Conservation (phyloP, 1,140 invertebrate genomes). For the Drosophila teissieri region DNA sequence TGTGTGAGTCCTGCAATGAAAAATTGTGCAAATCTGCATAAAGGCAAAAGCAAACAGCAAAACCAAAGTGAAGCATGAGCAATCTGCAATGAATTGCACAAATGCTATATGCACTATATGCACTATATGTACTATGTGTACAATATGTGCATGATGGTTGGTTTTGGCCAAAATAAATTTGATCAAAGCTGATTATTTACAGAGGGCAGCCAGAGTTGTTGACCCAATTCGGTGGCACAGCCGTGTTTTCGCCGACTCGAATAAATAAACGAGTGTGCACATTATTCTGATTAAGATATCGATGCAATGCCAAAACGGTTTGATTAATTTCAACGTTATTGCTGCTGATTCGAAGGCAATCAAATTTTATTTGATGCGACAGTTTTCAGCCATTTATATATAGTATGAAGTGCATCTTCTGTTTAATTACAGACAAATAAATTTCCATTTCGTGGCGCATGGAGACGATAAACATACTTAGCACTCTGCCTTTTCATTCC, state of each 20-base stretch:
- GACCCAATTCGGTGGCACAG: slow-evolving; percentile 35
- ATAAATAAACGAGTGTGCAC: slow-evolving; percentile 33
- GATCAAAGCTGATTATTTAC: slow-evolving; percentile 72
- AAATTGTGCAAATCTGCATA: slow-evolving; percentile 58
- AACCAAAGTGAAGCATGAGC: slow-evolving; percentile 31
- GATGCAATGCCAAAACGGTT: slow-evolving; percentile 7
- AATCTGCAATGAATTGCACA: slow-evolving; percentile 28
- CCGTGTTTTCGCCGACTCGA: slow-evolving; percentile 23
- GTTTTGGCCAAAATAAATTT: slow-evolving; percentile 55
- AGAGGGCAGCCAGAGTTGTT: slow-evolving; percentile 26
- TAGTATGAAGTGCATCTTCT: slow-evolving; percentile 14
- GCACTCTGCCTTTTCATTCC: slow-evolving; percentile 34
- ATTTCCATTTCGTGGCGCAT: slow-evolving; percentile 50
- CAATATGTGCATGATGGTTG: slow-evolving; percentile 8
- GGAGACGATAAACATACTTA: slow-evolving; percentile 70
- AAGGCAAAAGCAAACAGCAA: slow-evolving; percentile 31
- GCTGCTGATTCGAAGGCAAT: slow-evolving; percentile 28
- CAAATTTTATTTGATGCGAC: no score
- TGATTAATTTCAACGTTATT: slow-evolving; percentile 54
- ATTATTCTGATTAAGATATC: slow-evolving; percentile 44
- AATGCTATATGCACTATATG: slow-evolving; percentile 10
- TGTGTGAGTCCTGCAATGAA: slow-evolving; percentile 43
- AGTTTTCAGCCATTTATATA: no score
- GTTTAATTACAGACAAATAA: slow-evolving; percentile 74
- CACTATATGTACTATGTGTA: no score